Evolutionary conservation across 2,113 vertebrate genomes (phyloP).

Genomic region (Scalopus aquaticus): DNA sequence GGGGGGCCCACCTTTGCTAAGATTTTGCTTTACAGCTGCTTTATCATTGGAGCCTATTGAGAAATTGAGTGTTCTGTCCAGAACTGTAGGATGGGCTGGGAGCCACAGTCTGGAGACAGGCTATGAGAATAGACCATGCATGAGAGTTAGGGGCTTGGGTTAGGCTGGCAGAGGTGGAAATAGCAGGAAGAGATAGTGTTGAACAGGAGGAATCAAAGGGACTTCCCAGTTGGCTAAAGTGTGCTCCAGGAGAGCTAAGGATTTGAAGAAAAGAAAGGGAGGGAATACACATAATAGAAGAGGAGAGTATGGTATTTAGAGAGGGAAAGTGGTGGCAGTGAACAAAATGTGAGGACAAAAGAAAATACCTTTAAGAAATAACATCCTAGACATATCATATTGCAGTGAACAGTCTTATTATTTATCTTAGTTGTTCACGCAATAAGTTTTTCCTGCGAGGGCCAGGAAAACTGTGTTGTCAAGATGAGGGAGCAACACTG

Average conservation of each 20-base stretch:
- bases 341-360: not conserved
- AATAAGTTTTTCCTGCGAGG: not conserved
- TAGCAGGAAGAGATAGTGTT: not conserved
- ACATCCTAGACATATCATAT: not conserved
- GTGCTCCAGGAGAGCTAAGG: no score
- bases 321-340: not conserved
- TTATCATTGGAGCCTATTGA: not conserved
- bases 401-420: accelerated
- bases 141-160: not conserved
- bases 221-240: not conserved
- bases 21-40: not conserved
- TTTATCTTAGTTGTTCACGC: not conserved
- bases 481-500: not conserved
- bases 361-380: not conserved
- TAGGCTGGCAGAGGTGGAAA: no score
- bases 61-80: not conserved
- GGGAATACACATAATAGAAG: not conserved
- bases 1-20: no score
- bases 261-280: not conserved
- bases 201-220: not conserved
- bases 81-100: not conserved
- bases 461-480: not conserved
- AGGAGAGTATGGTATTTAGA: not conserved
- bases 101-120: not conserved
- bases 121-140: not conserved